phyloP scores from a whole-genome alignment of 2,113 vertebrate genomes.

The Vidua chalybeata region DNA sequence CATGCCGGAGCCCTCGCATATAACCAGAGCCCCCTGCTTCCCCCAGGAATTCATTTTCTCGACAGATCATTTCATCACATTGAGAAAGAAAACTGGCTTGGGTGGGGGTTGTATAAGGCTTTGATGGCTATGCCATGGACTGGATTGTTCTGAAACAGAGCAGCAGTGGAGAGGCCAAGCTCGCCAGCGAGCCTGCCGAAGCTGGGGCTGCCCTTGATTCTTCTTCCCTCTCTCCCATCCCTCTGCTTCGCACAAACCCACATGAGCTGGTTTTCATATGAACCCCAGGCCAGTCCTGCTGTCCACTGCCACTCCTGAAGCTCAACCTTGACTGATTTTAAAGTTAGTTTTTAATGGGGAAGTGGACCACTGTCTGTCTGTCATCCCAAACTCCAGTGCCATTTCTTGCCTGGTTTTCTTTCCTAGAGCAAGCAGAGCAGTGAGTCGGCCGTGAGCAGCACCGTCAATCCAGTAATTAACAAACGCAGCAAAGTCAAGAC shows the following conservation, averaged over 20 bases:
- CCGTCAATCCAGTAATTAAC: slow-evolving; percentile 85
- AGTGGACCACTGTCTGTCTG: neutral
- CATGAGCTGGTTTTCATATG: neutral
- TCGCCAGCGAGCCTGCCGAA: neutral
- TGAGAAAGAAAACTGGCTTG: neutral
- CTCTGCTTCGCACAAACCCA: neutral
- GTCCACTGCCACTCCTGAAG: neutral
- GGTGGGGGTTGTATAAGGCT: neutral
- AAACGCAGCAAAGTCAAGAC: slow-evolving; percentile 91
- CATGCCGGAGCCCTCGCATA: neutral
- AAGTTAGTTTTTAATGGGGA: neutral
- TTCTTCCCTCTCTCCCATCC: neutral
- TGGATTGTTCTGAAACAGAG: neutral
- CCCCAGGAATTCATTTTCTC: neutral
- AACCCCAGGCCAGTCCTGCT: neutral
- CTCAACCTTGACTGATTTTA: neutral
- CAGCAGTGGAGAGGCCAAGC: neutral
- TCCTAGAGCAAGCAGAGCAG: slow-evolving; percentile 77
- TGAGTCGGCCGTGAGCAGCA: slow-evolving; percentile 88
- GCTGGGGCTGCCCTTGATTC: neutral
- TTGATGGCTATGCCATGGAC: neutral
- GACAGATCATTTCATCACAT: neutral
- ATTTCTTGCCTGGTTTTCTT: slow-evolving; percentile 16
- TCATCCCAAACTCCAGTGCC: neutral
- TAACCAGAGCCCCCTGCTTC: neutral